These are phyloP conservation scores for Caranx melampygus DNA, from an alignment of 2,113 vertebrate species.

Conservation along the genomic window DNA sequence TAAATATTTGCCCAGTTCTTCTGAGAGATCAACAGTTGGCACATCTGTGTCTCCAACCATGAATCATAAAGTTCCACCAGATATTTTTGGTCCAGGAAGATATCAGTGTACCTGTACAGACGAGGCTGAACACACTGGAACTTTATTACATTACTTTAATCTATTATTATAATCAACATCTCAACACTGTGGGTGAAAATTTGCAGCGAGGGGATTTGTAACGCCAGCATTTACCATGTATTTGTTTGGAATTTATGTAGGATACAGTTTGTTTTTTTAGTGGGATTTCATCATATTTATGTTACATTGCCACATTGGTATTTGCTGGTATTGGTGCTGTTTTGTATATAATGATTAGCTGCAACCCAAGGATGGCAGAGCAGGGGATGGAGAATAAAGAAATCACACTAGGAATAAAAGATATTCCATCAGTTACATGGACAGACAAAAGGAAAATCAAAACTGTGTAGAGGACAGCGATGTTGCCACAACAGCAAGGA, in stretches of 20 bases:
- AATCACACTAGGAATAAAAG: background rate
- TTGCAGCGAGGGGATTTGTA: background rate
- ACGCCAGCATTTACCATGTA: background rate
- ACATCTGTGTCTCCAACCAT: constrained; percentile 10
- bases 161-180: background rate
- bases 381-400: background rate
- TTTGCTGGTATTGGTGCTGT: background rate
- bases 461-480: background rate
- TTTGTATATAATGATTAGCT: too few relatives aligned
- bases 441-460: background rate
- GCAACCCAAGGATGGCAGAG: background rate
- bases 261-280: background rate
- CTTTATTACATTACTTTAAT: background rate
- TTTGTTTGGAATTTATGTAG: background rate
- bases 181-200: background rate
- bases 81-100: background rate
- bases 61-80: constrained; percentile 22
- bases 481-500: background rate
- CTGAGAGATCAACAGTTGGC: constrained; percentile 29
- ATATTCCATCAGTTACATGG: background rate
- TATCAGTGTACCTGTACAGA: background rate
- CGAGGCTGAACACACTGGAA: background rate
- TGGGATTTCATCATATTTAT: background rate
- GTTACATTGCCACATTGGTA: background rate
- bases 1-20: constrained; percentile 61